These are phyloP conservation scores for Chloroceryle amazona DNA, from an alignment of 2,797 vertebrate species.

Conservation along the genomic window DNA sequence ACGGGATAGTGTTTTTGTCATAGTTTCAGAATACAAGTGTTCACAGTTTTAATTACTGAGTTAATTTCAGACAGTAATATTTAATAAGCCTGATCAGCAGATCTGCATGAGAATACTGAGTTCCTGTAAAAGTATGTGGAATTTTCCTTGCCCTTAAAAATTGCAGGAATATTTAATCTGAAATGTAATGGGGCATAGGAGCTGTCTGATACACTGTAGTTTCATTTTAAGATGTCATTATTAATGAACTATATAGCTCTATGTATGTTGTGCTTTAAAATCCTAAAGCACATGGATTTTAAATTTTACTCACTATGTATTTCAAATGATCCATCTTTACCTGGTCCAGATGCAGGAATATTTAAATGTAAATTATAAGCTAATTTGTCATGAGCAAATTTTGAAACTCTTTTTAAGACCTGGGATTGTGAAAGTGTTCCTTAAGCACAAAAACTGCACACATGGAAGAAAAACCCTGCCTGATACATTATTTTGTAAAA, in stretches of 20 bases:
- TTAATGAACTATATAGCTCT: slow-evolving; percentile 52
- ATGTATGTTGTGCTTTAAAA: slow-evolving; percentile 32
- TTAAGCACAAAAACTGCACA: not conserved
- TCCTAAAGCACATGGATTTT: slow-evolving; percentile 37
- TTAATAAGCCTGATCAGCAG: slow-evolving; percentile 64
- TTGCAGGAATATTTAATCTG: slow-evolving; percentile 35
- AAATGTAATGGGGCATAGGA: slow-evolving; percentile 34
- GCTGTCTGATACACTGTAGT: slow-evolving; percentile 32
- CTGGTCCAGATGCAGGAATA: not conserved
- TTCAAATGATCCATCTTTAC: slow-evolving; percentile 30
- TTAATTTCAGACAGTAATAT: slow-evolving; percentile 52
- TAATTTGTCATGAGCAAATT: not conserved
- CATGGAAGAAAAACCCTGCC: not conserved
- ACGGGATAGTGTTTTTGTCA: not conserved
- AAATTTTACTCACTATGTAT: slow-evolving; percentile 51
- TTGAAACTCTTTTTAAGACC: not conserved
- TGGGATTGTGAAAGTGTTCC: not conserved
- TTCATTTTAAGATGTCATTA: slow-evolving; percentile 65
- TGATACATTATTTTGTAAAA: not conserved
- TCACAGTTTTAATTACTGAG: slow-evolving; percentile 43
- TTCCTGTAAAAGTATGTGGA: slow-evolving; percentile 54
- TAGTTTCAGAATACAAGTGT: slow-evolving; percentile 36
- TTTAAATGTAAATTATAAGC: slow-evolving; percentile 12
- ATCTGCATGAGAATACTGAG: slow-evolving; percentile 26
- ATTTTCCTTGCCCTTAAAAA: slow-evolving; percentile 59